phyloP scores from a whole-genome alignment of 1,140 invertebrate species.

The Phymorhynchus buccinoides region DNA sequence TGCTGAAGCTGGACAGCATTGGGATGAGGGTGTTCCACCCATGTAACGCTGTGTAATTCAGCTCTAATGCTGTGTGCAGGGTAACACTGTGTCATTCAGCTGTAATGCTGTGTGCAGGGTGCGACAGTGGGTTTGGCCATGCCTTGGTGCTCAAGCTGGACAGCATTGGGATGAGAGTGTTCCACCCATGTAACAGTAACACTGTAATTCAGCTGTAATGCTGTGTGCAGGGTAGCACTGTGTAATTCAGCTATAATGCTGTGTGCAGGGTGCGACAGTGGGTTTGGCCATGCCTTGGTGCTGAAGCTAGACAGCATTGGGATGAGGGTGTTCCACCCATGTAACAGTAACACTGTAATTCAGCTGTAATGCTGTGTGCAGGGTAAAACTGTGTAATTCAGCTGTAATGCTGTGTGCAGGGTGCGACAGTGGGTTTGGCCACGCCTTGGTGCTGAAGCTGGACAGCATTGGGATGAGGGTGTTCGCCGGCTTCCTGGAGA shows the following conservation, averaged over 20 bases:
- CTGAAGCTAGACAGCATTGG: constrained; percentile 73
- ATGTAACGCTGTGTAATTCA: too few species aligned
- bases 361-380: too few species aligned
- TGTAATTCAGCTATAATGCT: too few species aligned
- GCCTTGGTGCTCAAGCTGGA: constrained; percentile 73
- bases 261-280: constrained; percentile 76
- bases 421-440: constrained; percentile 77
- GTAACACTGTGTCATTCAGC: too few species aligned
- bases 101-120: too few species aligned
- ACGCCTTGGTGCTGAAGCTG: constrained; percentile 72
- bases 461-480: constrained; percentile 75
- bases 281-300: constrained; percentile 76
- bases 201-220: too few species aligned
- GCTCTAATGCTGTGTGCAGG: too few species aligned
- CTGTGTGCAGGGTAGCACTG: too few species aligned
- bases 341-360: too few species aligned
- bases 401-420: constrained; percentile 71
- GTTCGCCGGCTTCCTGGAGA: constrained; percentile 76
- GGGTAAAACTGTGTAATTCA: too few species aligned
- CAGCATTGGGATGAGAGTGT: constrained; percentile 74
- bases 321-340: constrained; percentile 75
- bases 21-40: constrained; percentile 76
- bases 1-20: constrained; percentile 72
- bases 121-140: constrained; percentile 77
- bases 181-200: too few species aligned